Conservation (phyloP, 2,888 invertebrate genomes). For the Andrena haemorrhoa region DNA sequence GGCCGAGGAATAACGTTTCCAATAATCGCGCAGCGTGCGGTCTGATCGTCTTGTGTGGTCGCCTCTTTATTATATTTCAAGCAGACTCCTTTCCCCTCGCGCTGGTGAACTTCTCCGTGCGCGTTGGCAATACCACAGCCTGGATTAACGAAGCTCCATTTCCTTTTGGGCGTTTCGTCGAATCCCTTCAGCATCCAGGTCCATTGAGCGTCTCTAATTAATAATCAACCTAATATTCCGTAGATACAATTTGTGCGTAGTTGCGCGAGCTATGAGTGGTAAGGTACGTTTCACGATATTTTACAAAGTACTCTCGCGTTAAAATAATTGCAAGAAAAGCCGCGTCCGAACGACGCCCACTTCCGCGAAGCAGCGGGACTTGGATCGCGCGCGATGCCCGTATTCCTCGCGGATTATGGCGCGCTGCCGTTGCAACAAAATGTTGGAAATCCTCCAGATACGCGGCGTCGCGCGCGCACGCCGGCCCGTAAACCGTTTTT, state of each 20-base stretch:
- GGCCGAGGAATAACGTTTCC: constrained; percentile 53
- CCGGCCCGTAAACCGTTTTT: constrained; percentile 36
- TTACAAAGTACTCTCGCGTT: background rate
- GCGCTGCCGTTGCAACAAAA: constrained; percentile 12
- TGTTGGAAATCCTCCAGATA: constrained; percentile 5
- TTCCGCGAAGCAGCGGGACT: constrained; percentile 3
- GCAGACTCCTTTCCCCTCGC: constrained; percentile 16
- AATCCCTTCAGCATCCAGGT: background rate
- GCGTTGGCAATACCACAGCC: constrained; percentile 6
- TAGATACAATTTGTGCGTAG: background rate
- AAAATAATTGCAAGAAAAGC: constrained; percentile 19
- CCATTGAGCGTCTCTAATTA: constrained; percentile 53
- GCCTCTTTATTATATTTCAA: constrained; percentile 49
- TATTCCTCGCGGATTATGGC: constrained; percentile 26
- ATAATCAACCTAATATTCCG: constrained; percentile 52
- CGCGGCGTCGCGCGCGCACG: background rate
- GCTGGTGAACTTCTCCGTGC: constrained; percentile 8
- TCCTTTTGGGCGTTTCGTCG: constrained; percentile 43
- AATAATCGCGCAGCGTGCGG: constrained; percentile 56
- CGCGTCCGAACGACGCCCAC: constrained; percentile 5
- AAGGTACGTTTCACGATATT: background rate
- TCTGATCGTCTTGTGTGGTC: constrained; percentile 72
- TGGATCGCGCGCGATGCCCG: background rate
- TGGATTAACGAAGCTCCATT: constrained; percentile 35
- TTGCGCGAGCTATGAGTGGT: too few species aligned